Evolutionary conservation across 2,113 vertebrate genomes (phyloP), one percentile per base, ranked within the genome.

Genomic region (Amazona guildingii): DNA sequence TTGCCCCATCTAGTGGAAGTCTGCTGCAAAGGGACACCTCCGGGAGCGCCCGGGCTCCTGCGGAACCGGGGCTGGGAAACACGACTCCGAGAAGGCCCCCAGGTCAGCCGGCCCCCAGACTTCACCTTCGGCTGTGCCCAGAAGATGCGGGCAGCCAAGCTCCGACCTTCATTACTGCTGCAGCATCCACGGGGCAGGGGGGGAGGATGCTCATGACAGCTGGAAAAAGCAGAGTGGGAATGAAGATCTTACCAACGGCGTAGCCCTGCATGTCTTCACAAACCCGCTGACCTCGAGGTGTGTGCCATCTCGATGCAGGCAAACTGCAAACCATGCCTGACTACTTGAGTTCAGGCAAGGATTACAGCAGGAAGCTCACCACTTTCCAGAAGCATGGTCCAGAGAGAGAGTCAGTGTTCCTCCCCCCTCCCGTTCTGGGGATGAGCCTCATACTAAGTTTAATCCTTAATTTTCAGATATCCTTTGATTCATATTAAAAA

Each of bases 221-320:
- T 8, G 39, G 51, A 6, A 31, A 49, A 31, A 41, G 21, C 43
- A 62, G 27, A 49, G 43, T 5, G 4, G 11, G 21, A n/a, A 28
- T 35, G 39, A 19, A 4, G n/a, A 8, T 13, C 17, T 37, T 3
- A 11, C 2, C 3, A 1, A 10, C 27, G 2, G 0, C 0, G 0
- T 12, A n/a, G 31, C 15, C 4, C 41, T 31, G 17, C 37, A 11
- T 5, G 17, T 13, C 49, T 35, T 59, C 77, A 51, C n/a, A 33
- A n/a, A 46, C 4, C 5, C 35, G 7, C 51, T 2, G 28, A 55
- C 2, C 19, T 33, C 1, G 0, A 20, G 19, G 5, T 43, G 5
- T 0, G 0, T 10, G 46, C n/a, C 55, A 2, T 3, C 24, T 48
- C 0, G 0, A 2, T 3, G 33, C 24, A 21, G 55, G 6, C 1